phyloP scores from a whole-genome alignment of 2,113 vertebrate genomes.

The Prochilodus magdalenae region DNA sequence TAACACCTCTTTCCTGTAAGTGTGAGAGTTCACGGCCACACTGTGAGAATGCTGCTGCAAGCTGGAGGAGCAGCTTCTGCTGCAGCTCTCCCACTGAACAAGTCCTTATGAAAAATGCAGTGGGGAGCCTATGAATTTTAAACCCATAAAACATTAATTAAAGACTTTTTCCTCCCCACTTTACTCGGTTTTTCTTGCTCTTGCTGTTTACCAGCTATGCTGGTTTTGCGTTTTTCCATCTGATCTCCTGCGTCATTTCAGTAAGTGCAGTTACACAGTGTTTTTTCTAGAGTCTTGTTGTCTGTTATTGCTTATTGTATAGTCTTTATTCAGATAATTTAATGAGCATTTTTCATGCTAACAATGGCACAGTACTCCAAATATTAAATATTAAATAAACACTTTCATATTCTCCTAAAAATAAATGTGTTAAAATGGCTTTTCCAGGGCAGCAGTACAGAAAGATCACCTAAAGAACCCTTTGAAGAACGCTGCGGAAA shows the following conservation, averaged over 20 bases:
- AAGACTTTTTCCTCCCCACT: neutral
- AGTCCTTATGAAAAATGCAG: conserved; percentile 42
- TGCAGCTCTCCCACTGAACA: conserved; percentile 1
- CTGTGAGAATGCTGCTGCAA: neutral
- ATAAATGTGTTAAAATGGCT: neutral
- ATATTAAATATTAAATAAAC: no score
- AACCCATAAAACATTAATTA: conserved; percentile 40
- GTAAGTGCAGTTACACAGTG: neutral
- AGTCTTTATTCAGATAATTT: neutral
- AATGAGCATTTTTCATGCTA: neutral
- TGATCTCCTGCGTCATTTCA: neutral
- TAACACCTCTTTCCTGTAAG: neutral
- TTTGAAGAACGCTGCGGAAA: neutral
- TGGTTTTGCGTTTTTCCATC: neutral
- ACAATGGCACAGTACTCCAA: neutral
- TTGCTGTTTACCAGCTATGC: neutral
- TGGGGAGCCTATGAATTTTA: conserved; percentile 11
- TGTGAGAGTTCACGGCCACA: neutral
- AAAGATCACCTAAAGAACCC: neutral
- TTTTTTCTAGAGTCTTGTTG: neutral
- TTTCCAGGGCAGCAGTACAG: no score
- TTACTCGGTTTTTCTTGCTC: neutral
- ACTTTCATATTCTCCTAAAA: neutral
- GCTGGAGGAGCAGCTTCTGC: neutral
- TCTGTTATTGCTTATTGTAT: neutral